Base-by-base conservation (phyloP, 2,797 vertebrate genomes). In the Gymnopithys bicolor region DNA sequence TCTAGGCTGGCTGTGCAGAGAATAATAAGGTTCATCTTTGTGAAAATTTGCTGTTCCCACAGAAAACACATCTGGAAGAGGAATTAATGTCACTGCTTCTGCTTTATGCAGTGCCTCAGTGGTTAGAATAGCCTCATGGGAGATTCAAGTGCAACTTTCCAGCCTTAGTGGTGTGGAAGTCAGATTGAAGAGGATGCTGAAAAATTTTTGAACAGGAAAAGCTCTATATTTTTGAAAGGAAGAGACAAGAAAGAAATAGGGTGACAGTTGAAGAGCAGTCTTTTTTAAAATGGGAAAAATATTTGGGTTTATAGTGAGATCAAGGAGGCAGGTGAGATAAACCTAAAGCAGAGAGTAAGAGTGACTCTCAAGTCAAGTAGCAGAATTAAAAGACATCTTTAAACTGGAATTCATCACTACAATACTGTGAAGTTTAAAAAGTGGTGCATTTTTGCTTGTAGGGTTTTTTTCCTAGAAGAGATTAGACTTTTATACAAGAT, bases 1-100 rank as follows among this genome's bases (percentile, higher is more conserved):
- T 85, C 76, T 85, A 58, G 52, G 19, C 43, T 83, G 53, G 9
- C 33, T 87, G 19, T 68, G 22, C n/a, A 89, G 60, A 92, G 78
- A 91, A 77, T 92, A 95, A 95, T 67, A 91, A 81, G 91, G 76
- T 83, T 45, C 71, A 85, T 71, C 84, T 93, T 80, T 87, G 75
- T 85, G 78, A 82, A 94, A 92, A 92, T 92, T 63, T 89, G 78
- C 78, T 94, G 74, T 89, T 93, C 60, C 41, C 56, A 87, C 75
- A 80, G 52, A 93, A 95, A 67, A 55, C 45, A 91, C 81, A 85
- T 87, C 89, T 96, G 94, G 87, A 92, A 87, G 37, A 93, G 48
- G 62, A 87, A 77, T 92, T 89, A 67, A 58, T 95, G 91, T 75
- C 75, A 75, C 55, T 71, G 33, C 43, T 88, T 88, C 52, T 83